A percentile compares a stretch with the other conserved stretches of the same genome.
Conservation (phyloP, 2,888 invertebrate genomes). For the Drosophila nr. perissopoda region DNA sequence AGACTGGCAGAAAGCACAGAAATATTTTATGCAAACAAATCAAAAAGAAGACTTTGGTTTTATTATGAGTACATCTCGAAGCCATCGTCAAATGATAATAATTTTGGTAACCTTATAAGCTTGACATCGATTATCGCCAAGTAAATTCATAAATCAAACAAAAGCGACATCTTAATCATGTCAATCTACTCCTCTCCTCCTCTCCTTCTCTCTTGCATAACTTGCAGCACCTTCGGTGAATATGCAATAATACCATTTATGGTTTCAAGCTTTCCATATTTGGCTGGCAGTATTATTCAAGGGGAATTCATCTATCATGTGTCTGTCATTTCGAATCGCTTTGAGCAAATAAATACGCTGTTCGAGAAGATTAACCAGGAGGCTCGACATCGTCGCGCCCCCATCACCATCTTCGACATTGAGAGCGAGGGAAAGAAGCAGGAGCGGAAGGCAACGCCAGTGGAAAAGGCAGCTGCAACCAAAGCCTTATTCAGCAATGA, state of each 20-base stretch:
- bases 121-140: background rate
- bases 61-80: background rate
- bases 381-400: conserved; percentile 75
- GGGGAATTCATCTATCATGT: conserved; percentile 83
- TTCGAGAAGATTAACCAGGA: conserved; percentile 82
- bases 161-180: background rate
- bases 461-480: conserved; percentile 33
- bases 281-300: conserved; percentile 81
- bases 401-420: conserved; percentile 81
- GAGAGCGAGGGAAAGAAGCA: conserved; percentile 75
- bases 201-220: background rate
- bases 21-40: background rate
- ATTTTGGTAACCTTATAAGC: background rate
- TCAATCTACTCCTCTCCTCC: background rate
- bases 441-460: conserved; percentile 46
- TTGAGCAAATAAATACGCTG: conserved; percentile 79
- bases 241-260: conserved; percentile 75
- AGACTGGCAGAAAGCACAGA: background rate
- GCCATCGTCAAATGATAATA: background rate
- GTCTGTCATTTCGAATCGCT: conserved; percentile 82
- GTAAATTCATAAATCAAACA: conserved; percentile 1
- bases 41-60: background rate
- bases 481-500: conserved; percentile 50
- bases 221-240: conserved; percentile 63
- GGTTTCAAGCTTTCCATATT: conserved; percentile 81